Base-by-base conservation (phyloP, 1,140 invertebrate species). In the Pseudoatta argentina region DNA sequence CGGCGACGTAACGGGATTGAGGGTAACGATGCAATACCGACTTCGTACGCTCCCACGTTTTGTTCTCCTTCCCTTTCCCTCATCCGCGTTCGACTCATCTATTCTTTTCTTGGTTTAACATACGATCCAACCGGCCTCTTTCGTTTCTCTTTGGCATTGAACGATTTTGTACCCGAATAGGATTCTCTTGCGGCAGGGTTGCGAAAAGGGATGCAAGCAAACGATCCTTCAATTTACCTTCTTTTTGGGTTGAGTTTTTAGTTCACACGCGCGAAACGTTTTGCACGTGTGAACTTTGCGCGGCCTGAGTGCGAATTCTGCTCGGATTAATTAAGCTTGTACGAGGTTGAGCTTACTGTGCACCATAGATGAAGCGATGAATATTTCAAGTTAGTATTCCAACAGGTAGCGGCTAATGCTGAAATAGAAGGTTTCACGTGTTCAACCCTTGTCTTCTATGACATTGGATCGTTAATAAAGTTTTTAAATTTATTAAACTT, bases 1-100 rank as follows among this genome's bases (percentile, higher is more conserved):
- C 88, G 88, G 73, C 78, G 82, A 89, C 88, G 89, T 92, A 89
- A 93, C 85, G 91, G 87, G 90, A 91, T 93, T 89, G 90, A 75
- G 48, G 69, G 73, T 85, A 85, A 89, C 86, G 86, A 27, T 64
- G 78, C 78, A 73, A 86, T 86, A 90, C 75, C 44, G 73, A 48
- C 51, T 82, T 63, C 81, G 71, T 76, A 64, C 6, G 27, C 63
- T 71, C 30, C 59, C 63, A 34, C 69, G 63, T 73, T 77, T 44
- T 76, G 67, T 8, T 2, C 55, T 1, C 44, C 10, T n/a, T 53
- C 77, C 48, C 34, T 4, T 1, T 8, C 66, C 51, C 61, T 24
- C 44, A 12, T 53, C 44, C 53, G 82, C 63, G 24, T 44, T 63
- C 2, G 14, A 21, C 27, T n/a, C 44, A 64, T 21, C 51, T 61